Base-by-base conservation (phyloP, 2,888 invertebrate genomes). In the Prenolepis imparis region DNA sequence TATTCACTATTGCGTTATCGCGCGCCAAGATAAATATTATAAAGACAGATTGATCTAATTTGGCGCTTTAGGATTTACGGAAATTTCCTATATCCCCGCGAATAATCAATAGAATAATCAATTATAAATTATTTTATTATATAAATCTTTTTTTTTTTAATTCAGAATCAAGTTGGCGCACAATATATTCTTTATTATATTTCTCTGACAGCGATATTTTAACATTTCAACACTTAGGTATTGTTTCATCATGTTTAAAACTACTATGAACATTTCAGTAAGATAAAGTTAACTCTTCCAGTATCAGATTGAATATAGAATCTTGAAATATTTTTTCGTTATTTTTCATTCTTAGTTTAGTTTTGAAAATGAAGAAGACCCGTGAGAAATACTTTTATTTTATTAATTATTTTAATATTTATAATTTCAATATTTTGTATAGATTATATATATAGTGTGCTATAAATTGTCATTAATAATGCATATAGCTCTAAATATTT, bases 271-370 rank as follows among this genome's bases (percentile, higher is more conserved):
- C 18, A 59, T 70, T 44, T 12, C 44, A 44, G 21, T 59, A 78
- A 70, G 21, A 44, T 32, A 12, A 70, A 78, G n/a, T 70, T 70
- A 70, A 78, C 57, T 70, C 57, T 78, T 78, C 70, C 78, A 78
- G 57, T 75, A 66, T 57, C 1, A 8, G 8, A 39, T 59, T 9
- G 5, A 52, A 21, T 41, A 36, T 41, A 39, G 24, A 61, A 9
- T 48, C 12, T 66, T 36, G 32, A 74, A 74, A 21, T 44, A 64
- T 21, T 11, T 2, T 75, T 66, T 61, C 15, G 5, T 73, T 59
- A 24, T 12, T 6, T 73, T 41, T 11, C 3, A 39, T 59, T 28
- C n/a, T 59, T 41, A 59, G 5, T 61, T 61, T 63, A 32, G 3
- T 74, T 66, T 75, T 11, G n/a, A 75, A 75, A 75, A 44, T 73